Base-by-base conservation (phyloP, 2,888 invertebrate genomes). In the Helicoverpa assulta region DNA sequence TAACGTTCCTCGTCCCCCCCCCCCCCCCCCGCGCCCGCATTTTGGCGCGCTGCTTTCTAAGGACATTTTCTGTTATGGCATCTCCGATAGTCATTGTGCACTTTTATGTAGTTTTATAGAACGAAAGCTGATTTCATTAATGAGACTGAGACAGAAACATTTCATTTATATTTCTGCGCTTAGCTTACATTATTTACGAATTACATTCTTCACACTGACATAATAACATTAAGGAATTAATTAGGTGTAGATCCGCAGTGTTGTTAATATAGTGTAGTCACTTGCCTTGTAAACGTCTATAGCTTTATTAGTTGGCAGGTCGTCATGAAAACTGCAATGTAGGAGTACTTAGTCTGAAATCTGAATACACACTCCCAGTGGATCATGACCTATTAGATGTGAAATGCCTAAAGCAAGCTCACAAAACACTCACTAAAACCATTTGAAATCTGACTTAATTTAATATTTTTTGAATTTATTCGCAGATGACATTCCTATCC, bases 401-500 rank as follows among this genome's bases (percentile, higher is more conserved):
- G 50, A 52, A 73, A 66, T 62, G 55, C 57, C 71, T 43, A 3
- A 59, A 47, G 61, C 14, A 26, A 53, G 21, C 60, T 66, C 78
- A 70, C 21, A 21, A 40, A 58, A 21, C 51, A 7, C 29, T 51
- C 51, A 52, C 40, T 56, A 16, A 52, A 58, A 57, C 10, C 37
- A 5, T 53, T 66, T 21, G 55, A 47, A 16, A 37, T n/a, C 16
- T 40, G 12, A 67, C 37, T 60, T 16, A n/a, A 56, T n/a, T 33
- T 26, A 19, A 68, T 51, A 29, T 8, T 71, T 18, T 57, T 19
- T 55, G 43, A 16, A 47, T 74, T 84, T 84, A 63, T 87, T 95
- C 96, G 67, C 96, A 98, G 98, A 98, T 96, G 98, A 98, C 93
- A 98, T 98, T 94, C 98, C 98, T 57, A 98, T 98, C 86, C 98